These are phyloP conservation scores for Thereva unica DNA, from an alignment of 2,888 invertebrate genomes.

Conservation along the genomic window DNA sequence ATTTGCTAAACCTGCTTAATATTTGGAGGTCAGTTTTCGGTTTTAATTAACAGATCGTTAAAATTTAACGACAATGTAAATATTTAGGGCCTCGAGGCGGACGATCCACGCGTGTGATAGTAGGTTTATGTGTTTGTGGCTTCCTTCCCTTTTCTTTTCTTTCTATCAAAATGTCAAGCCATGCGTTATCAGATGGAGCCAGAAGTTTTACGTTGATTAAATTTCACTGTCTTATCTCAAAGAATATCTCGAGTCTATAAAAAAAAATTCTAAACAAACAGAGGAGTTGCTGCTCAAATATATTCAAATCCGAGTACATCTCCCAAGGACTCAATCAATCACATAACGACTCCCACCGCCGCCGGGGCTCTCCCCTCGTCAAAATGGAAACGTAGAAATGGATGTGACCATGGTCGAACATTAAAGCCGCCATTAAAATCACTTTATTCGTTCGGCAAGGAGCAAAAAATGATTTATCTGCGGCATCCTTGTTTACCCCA, in stretches of 20 bases:
- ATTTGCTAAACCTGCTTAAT: too few species aligned
- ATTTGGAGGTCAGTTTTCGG: constrained; percentile 6
- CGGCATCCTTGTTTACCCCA: constrained; percentile 21
- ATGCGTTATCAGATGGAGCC: too few species aligned
- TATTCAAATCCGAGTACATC: neutral
- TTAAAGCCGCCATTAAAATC: constrained; percentile 43
- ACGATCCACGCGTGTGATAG: neutral
- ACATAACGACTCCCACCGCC: constrained; percentile 3
- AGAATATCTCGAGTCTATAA: neutral
- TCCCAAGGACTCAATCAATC: constrained; percentile 6
- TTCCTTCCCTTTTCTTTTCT: neutral
- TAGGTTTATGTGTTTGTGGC: neutral
- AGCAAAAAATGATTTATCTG: constrained; percentile 30
- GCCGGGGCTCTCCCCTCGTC: constrained; percentile 1
- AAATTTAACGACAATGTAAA: constrained; percentile 28
- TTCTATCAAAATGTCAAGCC: constrained; percentile 8
- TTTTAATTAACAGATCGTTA: constrained; percentile 33
- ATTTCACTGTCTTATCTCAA: constrained; percentile 1
- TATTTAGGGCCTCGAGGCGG: constrained; percentile 12
- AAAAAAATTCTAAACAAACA: neutral
- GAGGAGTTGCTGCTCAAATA: neutral
- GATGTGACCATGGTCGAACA: constrained; percentile 40
- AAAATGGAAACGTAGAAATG: constrained; percentile 34
- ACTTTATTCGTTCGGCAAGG: constrained; percentile 30
- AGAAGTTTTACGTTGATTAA: too few species aligned